Percentiles rank a stretch among this genome's conserved stretches.
Evolutionary conservation across 2,888 invertebrate genomes (phyloP).

Genomic region (Oscheius sp.): DNA sequence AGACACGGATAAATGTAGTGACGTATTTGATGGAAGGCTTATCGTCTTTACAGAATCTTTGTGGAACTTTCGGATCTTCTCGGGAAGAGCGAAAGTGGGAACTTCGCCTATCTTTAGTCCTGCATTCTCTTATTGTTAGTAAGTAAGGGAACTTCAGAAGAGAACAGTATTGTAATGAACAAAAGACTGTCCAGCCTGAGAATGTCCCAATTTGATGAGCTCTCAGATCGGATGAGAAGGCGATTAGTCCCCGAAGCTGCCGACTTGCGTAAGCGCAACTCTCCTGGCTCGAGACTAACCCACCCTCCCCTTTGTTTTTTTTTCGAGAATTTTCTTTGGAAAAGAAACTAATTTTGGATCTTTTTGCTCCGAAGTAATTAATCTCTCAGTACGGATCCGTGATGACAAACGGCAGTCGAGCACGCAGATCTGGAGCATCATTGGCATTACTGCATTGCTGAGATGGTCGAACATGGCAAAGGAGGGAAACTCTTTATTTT

Average conservation of each 20-base stretch:
- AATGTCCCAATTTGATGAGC: too few relatives aligned
- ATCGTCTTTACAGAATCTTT: too few relatives aligned
- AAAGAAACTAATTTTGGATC: neutral
- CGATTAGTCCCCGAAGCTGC: neutral
- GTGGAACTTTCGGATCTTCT: too few relatives aligned
- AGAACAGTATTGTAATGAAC: too few relatives aligned
- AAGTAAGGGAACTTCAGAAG: too few relatives aligned
- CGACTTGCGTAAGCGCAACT: neutral
- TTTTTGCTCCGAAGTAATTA: constrained; percentile 20
- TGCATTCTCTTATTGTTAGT: too few relatives aligned
- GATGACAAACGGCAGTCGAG: constrained; percentile 28
- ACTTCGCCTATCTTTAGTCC: too few relatives aligned
- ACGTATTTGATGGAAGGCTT: too few relatives aligned
- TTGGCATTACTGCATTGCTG: constrained; percentile 18
- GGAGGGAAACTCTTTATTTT: constrained; percentile 1
- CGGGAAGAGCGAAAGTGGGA: too few relatives aligned
- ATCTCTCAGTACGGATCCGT: constrained; percentile 12
- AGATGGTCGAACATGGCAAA: neutral
- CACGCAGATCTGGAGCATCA: constrained; percentile 4
- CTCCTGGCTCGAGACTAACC: neutral
- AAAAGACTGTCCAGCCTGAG: too few relatives aligned
- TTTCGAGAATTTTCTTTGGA: constrained; percentile 5
- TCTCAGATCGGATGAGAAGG: neutral
- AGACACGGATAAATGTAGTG: too few relatives aligned
- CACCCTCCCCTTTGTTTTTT: constrained; percentile 1